phyloP scores from a whole-genome alignment of 1,140 invertebrate species.

The Drosophila ohnishii region DNA sequence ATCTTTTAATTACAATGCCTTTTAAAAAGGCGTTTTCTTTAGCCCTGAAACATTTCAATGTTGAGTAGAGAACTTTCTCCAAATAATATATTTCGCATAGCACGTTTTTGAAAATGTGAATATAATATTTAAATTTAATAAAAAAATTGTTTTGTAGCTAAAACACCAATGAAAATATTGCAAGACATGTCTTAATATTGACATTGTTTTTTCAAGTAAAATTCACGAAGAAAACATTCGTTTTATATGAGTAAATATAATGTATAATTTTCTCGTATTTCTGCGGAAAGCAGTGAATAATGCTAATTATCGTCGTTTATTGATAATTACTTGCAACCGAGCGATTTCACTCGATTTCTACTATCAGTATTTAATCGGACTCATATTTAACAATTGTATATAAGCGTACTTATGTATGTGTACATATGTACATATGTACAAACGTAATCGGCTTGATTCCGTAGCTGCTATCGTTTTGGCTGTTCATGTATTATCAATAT shows the following conservation, averaged over 20 bases:
- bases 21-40: constrained; percentile 4
- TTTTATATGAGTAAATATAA: not conserved
- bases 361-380: constrained; percentile 27
- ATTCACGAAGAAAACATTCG: not conserved
- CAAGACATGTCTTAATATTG: not conserved
- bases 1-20: constrained; percentile 45
- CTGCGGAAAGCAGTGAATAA: constrained; percentile 18
- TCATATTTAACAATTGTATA: not conserved
- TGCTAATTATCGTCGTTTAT: constrained; percentile 37
- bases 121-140: not conserved
- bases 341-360: constrained; percentile 42
- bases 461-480: constrained; percentile 2
- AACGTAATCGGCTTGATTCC: constrained; percentile 5
- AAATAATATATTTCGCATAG: not conserved
- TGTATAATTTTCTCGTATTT: not conserved
- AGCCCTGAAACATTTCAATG: no score
- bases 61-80: not conserved
- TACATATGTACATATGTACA: not conserved
- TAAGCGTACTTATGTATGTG: not conserved
- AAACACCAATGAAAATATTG: not conserved
- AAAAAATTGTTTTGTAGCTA: not conserved
- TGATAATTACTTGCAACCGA: constrained; percentile 28
- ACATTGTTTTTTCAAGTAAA: not conserved
- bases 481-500: constrained; percentile 10
- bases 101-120: not conserved